phyloP scores from a whole-genome alignment of 2,113 vertebrate genomes.

The Trichomycterus rosablanca region DNA sequence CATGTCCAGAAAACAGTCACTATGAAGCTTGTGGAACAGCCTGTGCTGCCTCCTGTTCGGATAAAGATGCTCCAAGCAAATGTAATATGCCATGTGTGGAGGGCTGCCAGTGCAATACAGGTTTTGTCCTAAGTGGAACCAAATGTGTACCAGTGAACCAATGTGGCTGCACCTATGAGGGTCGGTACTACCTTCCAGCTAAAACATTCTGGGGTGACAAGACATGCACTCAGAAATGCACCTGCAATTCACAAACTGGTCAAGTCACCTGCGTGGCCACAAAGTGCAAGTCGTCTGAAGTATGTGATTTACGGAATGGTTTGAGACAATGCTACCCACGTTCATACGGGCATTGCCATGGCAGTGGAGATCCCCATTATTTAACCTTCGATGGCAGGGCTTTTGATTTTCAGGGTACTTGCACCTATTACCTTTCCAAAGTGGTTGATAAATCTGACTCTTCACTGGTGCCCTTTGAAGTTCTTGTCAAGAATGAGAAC shows the following conservation, averaged over 20 bases:
- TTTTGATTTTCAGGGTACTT: conserved; percentile 52
- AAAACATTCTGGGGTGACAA: conserved; percentile 44
- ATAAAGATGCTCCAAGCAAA: conserved; percentile 27
- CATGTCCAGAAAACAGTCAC: conserved; percentile 55
- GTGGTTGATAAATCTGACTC: conserved; percentile 35
- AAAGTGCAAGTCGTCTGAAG: conserved; percentile 39
- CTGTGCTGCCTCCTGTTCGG: conserved; percentile 52
- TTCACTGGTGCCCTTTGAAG: conserved; percentile 41
- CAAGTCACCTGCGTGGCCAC: conserved; percentile 33
- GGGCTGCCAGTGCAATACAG: conserved; percentile 54
- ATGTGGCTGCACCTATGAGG: conserved; percentile 50
- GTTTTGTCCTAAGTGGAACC: conserved; percentile 49
- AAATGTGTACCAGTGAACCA: conserved; percentile 42
- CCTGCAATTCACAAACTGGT: conserved; percentile 31
- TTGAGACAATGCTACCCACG: conserved; percentile 62
- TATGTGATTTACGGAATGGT: conserved; percentile 58
- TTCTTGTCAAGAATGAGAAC: conserved; percentile 51
- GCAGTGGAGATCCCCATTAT: conserved; percentile 51
- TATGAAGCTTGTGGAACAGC: conserved; percentile 52
- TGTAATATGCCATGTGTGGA: conserved; percentile 51
- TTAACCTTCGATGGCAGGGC: conserved; percentile 47
- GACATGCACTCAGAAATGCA: conserved; percentile 39
- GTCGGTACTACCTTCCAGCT: conserved; percentile 31
- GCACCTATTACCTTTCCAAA: conserved; percentile 49
- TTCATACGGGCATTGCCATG: conserved; percentile 35